A percentile compares a stretch with the other conserved stretches of the same genome.
These are phyloP conservation scores for Channa maculata DNA, from an alignment of 2,113 vertebrate genomes.

Conservation along the genomic window DNA sequence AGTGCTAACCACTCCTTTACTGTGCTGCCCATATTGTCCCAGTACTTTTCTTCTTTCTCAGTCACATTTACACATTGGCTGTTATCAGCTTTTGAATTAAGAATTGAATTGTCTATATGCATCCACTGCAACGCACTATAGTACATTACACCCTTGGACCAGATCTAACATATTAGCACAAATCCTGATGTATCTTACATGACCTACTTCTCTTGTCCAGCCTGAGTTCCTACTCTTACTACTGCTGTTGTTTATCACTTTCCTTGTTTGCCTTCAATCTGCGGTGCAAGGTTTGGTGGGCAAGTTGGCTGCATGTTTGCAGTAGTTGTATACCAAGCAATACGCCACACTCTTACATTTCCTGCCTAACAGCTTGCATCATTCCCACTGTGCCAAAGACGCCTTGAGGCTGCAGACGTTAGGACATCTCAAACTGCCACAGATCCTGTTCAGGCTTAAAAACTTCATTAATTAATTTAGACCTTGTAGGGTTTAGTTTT, in stretches of 20 bases:
- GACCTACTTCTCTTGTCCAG: background rate
- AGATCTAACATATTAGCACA: too few species aligned
- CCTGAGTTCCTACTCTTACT: slow-evolving; percentile 1
- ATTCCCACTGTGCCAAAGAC: slow-evolving; percentile 6
- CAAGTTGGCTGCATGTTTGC: slow-evolving; percentile 33
- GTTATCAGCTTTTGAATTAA: too few species aligned
- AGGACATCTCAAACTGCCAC: background rate
- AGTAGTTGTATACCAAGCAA: slow-evolving; percentile 19
- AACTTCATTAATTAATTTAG: background rate
- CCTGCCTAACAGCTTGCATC: slow-evolving; percentile 11
- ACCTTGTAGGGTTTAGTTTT: background rate
- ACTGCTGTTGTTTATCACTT: background rate
- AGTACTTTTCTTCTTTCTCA: too few species aligned
- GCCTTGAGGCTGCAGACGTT: slow-evolving; percentile 15
- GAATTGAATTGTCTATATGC: too few species aligned
- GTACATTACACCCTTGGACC: too few species aligned
- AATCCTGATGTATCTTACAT: too few species aligned
- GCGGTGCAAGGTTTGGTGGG: slow-evolving; percentile 23
- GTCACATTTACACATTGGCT: too few species aligned
- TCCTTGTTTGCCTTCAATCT: slow-evolving; percentile 9
- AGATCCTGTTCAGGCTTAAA: background rate
- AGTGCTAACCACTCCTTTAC: too few species aligned
- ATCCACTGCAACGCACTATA: too few species aligned
- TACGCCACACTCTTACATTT: slow-evolving; percentile 6
- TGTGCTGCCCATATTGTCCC: too few species aligned